Conservation (phyloP, 1,140 invertebrate species). For the Cherax quadricarinatus region DNA sequence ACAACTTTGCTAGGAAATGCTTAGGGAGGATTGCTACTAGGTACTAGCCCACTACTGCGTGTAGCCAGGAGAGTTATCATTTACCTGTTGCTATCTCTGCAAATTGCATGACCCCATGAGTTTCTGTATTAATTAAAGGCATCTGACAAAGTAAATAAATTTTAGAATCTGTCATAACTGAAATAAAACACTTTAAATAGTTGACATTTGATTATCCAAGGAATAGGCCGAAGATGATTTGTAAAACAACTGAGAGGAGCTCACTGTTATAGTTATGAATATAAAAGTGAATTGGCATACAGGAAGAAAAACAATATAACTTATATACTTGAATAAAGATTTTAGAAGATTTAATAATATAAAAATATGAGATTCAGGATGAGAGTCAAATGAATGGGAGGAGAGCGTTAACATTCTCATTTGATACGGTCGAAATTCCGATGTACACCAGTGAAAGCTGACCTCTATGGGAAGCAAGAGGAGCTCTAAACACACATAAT, state of each 20-base stretch:
- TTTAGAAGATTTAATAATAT: too few species aligned
- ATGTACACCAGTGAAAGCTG: background rate
- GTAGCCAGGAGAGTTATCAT: background rate
- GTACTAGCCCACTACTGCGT: background rate
- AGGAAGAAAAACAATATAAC: too few species aligned
- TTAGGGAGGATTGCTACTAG: background rate
- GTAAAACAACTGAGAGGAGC: too few species aligned
- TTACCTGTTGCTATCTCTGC: background rate
- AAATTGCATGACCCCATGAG: background rate
- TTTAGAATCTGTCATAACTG: background rate
- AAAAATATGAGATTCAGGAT: too few species aligned
- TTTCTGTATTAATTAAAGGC: background rate
- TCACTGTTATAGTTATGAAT: too few species aligned
- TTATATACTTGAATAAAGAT: too few species aligned
- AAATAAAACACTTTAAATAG: background rate
- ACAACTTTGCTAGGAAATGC: background rate
- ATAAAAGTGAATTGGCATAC: too few species aligned
- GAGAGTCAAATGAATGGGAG: too few species aligned
- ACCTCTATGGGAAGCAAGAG: background rate
- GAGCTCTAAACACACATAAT: background rate
- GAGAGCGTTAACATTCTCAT: too few species aligned
- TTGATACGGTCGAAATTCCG: background rate
- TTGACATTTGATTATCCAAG: conserved; percentile 1
- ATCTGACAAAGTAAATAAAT: background rate
- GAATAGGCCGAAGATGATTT: background rate